Conservation (phyloP, 2,113 vertebrate genomes). For the Poicephalus gulielmi region DNA sequence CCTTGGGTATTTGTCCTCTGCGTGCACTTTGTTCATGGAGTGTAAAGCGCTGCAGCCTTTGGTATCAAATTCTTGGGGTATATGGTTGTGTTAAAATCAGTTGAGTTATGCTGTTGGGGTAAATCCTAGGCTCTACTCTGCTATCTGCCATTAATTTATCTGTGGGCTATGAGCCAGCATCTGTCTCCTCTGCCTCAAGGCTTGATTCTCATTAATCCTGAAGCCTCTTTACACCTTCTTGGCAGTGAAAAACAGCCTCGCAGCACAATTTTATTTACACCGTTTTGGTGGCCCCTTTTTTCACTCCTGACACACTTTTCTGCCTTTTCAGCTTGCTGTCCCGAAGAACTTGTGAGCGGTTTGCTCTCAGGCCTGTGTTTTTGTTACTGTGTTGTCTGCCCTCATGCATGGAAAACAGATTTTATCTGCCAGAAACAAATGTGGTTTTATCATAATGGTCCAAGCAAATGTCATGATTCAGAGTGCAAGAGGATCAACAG, state of each 20-base stretch:
- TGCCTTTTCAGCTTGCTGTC: background rate
- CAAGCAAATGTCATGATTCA: slow-evolving; percentile 38
- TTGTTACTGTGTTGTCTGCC: background rate
- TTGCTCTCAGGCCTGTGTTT: background rate
- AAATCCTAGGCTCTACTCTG: background rate
- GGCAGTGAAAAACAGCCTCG: background rate
- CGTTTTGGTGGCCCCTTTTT: background rate
- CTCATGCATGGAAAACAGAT: slow-evolving; percentile 1
- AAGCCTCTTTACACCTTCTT: slow-evolving; percentile 18
- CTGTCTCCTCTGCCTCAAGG: background rate
- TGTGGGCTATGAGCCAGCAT: background rate
- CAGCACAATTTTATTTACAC: background rate
- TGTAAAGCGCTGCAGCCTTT: background rate
- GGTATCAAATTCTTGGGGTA: background rate
- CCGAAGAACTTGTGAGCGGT: background rate
- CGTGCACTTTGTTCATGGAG: background rate
- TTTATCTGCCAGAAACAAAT: slow-evolving; percentile 12
- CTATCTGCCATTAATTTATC: slow-evolving; percentile 2
- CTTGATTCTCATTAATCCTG: background rate
- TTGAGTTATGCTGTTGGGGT: background rate
- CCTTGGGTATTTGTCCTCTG: background rate
- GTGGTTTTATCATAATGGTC: background rate
- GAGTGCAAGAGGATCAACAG: background rate
- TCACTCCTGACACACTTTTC: background rate
- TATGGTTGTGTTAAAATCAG: background rate